Base-by-base conservation (phyloP, 1,140 invertebrate species). In the Bombus haemorrhoidalis region DNA sequence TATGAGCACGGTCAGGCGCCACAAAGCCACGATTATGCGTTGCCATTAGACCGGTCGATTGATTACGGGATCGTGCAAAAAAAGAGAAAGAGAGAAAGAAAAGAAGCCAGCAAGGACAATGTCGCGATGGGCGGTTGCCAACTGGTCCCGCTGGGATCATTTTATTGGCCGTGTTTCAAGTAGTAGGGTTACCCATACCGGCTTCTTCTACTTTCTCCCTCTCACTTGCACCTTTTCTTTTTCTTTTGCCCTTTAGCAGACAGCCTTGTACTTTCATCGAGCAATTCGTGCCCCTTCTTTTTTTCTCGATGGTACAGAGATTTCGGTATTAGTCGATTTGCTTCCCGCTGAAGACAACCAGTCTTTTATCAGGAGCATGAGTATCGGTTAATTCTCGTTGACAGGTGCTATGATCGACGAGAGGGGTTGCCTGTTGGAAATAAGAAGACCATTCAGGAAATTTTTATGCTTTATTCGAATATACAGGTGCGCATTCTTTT, bases 121-220 rank as follows among this genome's bases (percentile, higher is more conserved):
- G 90, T 93, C 94, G 81, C 93, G 92, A 94, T 94, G 92, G 94
- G 94, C 91, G 94, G 94, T 93, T 94, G 91, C 94, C 93, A 95
- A 95, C 93, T 94, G 93, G 92, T 95, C 94, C 93, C 89, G 93
- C 94, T 95, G 94, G 68, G 93, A 92, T 91, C 80, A 80, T 87
- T 91, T 92, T 89, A 92, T 92, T 88, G 90, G 83, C 89, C 71
- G 86, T 92, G 88, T 91, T 89, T 92, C 89, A 90, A 91, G 88
- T 89, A 89, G 86, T 86, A 89, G 91, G 85, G 85, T 87, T 75
- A 79, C 71, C 59, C 80, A 53, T 74, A 37, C 76, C 37, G 64
- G 57, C 64, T 66, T 79, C 66, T 76, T 59, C 72, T 47, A n/a
- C 84, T 59, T 77, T 81, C 83, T 71, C 62, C 13, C 83, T 81